Evolutionary conservation across 1,140 invertebrate species (phyloP).

Genomic region (Limonius californicus): DNA sequence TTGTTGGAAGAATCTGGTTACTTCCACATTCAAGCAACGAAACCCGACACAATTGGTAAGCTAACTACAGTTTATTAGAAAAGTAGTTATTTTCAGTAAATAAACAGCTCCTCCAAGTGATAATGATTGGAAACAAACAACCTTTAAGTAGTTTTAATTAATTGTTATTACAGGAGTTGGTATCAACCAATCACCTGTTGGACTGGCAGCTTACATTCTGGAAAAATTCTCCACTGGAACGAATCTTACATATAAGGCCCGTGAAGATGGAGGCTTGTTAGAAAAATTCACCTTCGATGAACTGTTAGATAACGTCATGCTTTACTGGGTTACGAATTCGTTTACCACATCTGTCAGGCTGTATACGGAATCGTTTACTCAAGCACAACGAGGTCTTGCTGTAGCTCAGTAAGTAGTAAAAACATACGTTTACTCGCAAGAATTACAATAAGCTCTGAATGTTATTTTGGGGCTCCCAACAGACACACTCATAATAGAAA

Average conservation of each 20-base stretch:
- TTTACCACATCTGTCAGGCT: constrained; percentile 72
- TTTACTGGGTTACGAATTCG: constrained; percentile 76
- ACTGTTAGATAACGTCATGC: constrained; percentile 79
- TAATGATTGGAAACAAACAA: too few relatives aligned
- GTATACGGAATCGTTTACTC: constrained; percentile 55
- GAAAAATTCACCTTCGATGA: constrained; percentile 58
- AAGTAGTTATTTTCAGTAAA: not conserved
- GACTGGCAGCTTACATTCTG: constrained; percentile 76
- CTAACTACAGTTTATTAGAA: constrained; percentile 22
- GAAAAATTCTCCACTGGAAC: constrained; percentile 78
- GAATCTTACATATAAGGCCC: constrained; percentile 44
- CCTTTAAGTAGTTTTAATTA: not conserved
- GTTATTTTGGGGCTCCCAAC: too few relatives aligned
- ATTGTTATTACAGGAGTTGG: constrained; percentile 53
- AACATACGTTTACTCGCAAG: too few relatives aligned
- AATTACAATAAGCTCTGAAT: too few relatives aligned
- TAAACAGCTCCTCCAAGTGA: too few relatives aligned
- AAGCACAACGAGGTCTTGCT: too few relatives aligned
- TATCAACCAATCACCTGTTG: constrained; percentile 64
- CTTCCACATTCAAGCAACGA: constrained; percentile 71
- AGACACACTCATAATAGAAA: too few relatives aligned
- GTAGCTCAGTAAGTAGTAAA: too few relatives aligned
- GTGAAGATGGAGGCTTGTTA: constrained; percentile 56
- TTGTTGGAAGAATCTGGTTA: not conserved
- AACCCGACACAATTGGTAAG: constrained; percentile 86